Percentiles rank a stretch among this genome's conserved stretches.
Conservation (phyloP, 37 sponge, comb jelly and placozoan species). For the Oopsacas minuta region DNA sequence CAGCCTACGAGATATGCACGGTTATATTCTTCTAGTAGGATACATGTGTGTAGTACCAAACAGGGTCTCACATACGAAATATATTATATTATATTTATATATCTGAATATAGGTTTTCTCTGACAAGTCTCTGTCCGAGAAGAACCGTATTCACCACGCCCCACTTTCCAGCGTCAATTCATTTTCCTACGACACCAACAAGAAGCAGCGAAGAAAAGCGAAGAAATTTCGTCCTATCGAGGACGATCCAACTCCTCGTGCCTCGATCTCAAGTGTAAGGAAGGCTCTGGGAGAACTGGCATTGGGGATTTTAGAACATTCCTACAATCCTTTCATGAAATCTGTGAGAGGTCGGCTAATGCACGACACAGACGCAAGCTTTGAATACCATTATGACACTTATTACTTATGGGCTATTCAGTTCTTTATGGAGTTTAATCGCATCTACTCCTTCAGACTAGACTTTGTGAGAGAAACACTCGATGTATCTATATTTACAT, state of each 20-base stretch:
- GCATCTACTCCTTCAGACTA: conserved; percentile 51
- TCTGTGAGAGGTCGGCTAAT: conserved; percentile 41
- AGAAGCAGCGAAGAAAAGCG: conserved; percentile 41
- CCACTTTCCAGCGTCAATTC: conserved; percentile 33
- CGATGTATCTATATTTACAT: conserved; percentile 19
- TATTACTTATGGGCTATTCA: conserved; percentile 81
- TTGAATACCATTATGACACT: conserved; percentile 75
- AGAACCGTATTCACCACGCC: conserved; percentile 44
- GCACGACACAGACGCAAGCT: not conserved
- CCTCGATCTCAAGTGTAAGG: conserved; percentile 69
- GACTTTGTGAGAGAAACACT: conserved; percentile 52
- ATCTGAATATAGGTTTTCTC: not conserved
- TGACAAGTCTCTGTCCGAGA: conserved; percentile 36
- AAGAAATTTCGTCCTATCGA: conserved; percentile 28
- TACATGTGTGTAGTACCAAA: too few relatives aligned
- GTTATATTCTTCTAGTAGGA: too few relatives aligned
- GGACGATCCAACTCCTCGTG: conserved; percentile 29
- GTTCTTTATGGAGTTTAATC: conserved; percentile 80
- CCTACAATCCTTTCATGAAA: conserved; percentile 77
- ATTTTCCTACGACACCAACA: conserved; percentile 54
- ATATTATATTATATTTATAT: too few relatives aligned
- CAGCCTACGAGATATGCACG: too few relatives aligned
- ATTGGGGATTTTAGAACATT: conserved; percentile 68
- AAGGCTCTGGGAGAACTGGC: conserved; percentile 51
- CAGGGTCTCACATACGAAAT: too few relatives aligned